These are phyloP conservation scores for Egretta garzetta DNA, from an alignment of 2,113 vertebrate genomes.

Conservation along the genomic window DNA sequence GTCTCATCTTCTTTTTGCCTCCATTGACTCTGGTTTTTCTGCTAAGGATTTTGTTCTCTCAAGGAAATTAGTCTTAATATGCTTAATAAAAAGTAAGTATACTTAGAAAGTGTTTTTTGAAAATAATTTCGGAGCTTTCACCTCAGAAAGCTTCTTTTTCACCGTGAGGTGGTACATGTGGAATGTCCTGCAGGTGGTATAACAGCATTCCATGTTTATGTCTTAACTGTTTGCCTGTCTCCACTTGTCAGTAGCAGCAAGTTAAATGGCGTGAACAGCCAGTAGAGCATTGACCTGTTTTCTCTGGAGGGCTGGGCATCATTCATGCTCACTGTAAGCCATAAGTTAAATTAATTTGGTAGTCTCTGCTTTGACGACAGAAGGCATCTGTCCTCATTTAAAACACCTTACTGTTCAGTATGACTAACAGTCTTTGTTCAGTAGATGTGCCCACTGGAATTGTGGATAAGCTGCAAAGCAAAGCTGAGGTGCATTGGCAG, in stretches of 20 bases:
- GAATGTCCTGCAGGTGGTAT: background rate
- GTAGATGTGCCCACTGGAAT: background rate
- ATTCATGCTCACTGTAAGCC: background rate
- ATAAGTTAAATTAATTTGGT: constrained; percentile 29
- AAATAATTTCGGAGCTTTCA: background rate
- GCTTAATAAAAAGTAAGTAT: background rate
- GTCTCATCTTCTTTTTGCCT: background rate
- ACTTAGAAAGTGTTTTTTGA: background rate
- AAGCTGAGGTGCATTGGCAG: background rate
- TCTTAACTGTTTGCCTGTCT: background rate
- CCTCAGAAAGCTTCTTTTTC: background rate
- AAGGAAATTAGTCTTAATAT: background rate
- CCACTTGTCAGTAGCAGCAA: background rate
- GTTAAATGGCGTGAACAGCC: background rate
- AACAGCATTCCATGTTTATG: background rate
- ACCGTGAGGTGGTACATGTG: background rate
- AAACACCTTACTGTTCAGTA: background rate
- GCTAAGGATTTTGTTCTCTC: background rate
- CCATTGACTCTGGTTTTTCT: background rate
- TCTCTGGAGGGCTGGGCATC: background rate
- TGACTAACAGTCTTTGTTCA: constrained; percentile 9
- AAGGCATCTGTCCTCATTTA: constrained; percentile 39
- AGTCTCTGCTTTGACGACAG: background rate
- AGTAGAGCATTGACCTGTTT: constrained; percentile 4
- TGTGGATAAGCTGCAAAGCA: background rate